Conservation (phyloP, 2,797 vertebrate species). For the Oreochromis grahami region DNA sequence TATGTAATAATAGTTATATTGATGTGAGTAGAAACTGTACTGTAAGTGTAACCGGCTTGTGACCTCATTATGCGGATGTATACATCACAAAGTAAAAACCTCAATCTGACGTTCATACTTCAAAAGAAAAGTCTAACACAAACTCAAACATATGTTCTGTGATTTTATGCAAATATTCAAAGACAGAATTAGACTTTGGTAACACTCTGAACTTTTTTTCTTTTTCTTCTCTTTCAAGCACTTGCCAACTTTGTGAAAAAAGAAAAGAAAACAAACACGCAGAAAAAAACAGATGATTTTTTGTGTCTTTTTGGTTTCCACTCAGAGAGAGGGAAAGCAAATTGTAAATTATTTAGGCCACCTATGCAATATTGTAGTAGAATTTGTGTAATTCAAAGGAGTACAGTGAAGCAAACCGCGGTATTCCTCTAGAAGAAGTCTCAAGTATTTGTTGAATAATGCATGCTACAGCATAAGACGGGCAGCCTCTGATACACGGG, state of each 20-base stretch:
- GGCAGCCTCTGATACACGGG: conserved; percentile 64
- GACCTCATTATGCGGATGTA: not conserved
- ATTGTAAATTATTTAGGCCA: conserved; percentile 66
- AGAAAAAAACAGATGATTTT: not conserved
- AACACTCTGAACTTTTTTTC: not conserved
- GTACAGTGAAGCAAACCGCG: conserved; percentile 45
- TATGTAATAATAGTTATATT: not conserved
- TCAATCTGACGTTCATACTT: not conserved
- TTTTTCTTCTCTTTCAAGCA: conserved; percentile 2
- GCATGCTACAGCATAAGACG: conserved; percentile 64
- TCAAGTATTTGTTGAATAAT: conserved; percentile 75
- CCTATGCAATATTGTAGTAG: conserved; percentile 49
- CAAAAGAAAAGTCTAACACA: conserved; percentile 6
- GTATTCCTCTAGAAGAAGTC: conserved; percentile 51
- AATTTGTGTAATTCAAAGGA: conserved; percentile 70
- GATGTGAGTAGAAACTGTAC: conserved; percentile 8
- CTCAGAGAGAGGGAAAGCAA: conserved; percentile 26
- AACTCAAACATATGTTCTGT: not conserved
- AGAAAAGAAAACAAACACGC: not conserved
- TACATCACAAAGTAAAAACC: not conserved
- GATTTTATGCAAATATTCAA: conserved; percentile 5
- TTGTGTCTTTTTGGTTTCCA: not conserved
- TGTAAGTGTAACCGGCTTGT: not conserved
- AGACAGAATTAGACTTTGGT: conserved; percentile 26
- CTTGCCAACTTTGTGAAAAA: conserved; percentile 2